phyloP scores from a whole-genome alignment of 2,113 vertebrate species.

The Anarhynchus alexandrinus region DNA sequence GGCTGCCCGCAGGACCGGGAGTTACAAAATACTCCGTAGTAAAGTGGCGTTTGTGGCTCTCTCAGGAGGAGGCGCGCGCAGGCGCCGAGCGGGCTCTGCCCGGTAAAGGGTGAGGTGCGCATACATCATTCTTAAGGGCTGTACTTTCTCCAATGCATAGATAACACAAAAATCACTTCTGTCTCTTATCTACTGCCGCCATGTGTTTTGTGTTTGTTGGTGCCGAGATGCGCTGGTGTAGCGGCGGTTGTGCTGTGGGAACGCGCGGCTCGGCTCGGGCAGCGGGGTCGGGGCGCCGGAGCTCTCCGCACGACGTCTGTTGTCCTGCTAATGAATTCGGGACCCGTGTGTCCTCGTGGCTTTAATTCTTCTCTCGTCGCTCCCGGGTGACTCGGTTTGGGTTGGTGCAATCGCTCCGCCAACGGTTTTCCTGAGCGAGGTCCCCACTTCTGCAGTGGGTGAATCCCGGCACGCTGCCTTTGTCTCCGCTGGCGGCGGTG shows the following conservation, averaged over 20 bases:
- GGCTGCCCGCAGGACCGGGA: too few relatives aligned
- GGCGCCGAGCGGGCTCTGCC: too few relatives aligned
- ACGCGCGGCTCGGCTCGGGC: rapidly evolving
- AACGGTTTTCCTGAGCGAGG: rapidly evolving
- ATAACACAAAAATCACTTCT: neutral
- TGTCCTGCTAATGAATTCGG: rapidly evolving
- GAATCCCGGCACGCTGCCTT: neutral
- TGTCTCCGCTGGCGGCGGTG: rapidly evolving
- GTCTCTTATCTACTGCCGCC: neutral
- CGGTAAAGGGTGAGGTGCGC: too few relatives aligned
- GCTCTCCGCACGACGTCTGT: rapidly evolving
- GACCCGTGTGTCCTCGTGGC: neutral
- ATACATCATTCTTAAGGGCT: neutral
- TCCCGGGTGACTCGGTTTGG: neutral
- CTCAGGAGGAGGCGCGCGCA: too few relatives aligned
- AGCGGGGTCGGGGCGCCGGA: neutral
- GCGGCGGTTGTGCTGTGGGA: neutral
- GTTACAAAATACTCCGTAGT: too few relatives aligned
- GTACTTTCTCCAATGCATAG: neutral
- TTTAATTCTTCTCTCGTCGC: neutral
- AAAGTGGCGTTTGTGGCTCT: too few relatives aligned
- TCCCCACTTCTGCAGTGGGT: neutral
- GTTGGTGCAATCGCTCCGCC: neutral
- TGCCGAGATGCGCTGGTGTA: neutral
- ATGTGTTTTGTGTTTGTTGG: neutral